Evolutionary conservation across 2,888 invertebrate species (phyloP).

Genomic region (Anorthoa munda): DNA sequence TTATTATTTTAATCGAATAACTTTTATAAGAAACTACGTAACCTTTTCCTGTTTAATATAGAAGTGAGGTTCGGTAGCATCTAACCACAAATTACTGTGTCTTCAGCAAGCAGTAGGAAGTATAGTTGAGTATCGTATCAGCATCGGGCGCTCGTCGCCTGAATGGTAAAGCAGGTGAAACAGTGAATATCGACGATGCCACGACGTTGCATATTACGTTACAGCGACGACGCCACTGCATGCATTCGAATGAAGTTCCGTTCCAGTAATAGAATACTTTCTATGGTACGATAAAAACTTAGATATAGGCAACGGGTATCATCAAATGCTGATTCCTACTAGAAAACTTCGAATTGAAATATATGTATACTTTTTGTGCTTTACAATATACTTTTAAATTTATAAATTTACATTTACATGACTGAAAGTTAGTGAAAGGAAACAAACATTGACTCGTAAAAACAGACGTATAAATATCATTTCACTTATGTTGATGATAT

Average conservation of each 20-base stretch:
- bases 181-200: conserved; percentile 67
- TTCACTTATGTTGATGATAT: background rate
- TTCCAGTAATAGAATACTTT: conserved; percentile 56
- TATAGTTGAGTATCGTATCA: conserved; percentile 68
- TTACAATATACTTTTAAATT: background rate
- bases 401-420: background rate
- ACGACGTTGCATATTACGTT: conserved; percentile 68
- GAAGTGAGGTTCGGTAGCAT: conserved; percentile 39
- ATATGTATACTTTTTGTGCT: conserved; percentile 1
- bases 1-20: conserved; percentile 32
- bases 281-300: conserved; percentile 44
- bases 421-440: background rate
- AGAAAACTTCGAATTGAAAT: conserved; percentile 17
- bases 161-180: conserved; percentile 70
- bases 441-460: background rate
- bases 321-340: conserved; percentile 37
- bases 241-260: conserved; percentile 68
- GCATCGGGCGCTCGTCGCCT: conserved; percentile 62
- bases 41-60: conserved; percentile 36
- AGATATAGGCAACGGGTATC: conserved; percentile 25
- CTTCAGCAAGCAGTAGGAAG: conserved; percentile 60
- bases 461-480: background rate
- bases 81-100: conserved; percentile 53
- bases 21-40: background rate
- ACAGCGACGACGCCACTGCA: conserved; percentile 46